These are phyloP conservation scores for Lobophora halterata DNA, from an alignment of 2,888 invertebrate genomes.

Conservation along the genomic window DNA sequence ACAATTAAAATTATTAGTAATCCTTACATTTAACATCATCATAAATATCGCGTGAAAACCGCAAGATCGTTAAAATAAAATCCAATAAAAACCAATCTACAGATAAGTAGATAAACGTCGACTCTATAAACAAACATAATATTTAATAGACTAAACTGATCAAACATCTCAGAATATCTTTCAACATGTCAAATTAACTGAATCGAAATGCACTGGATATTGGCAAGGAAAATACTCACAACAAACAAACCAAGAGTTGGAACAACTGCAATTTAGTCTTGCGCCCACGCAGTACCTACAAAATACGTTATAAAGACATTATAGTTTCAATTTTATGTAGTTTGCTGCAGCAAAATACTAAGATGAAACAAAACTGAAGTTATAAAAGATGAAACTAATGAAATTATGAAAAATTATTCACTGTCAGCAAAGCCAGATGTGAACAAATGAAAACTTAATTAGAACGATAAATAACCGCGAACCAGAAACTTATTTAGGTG, in stretches of 20 bases:
- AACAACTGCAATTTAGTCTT: too few species aligned
- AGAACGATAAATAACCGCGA: too few species aligned
- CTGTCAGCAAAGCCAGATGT: not conserved
- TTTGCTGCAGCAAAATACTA: slow-evolving; percentile 2
- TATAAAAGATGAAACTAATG: slow-evolving; percentile 4
- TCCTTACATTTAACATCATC: too few species aligned
- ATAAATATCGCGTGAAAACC: too few species aligned
- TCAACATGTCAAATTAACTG: not conserved
- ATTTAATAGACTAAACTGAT: not conserved
- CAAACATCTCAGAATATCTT: not conserved
- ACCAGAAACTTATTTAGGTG: too few species aligned
- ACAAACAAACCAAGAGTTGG: slow-evolving; percentile 3
- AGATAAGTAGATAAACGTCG: not conserved
- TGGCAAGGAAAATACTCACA: slow-evolving; percentile 1
- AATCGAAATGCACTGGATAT: slow-evolving; percentile 2
- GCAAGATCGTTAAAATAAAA: too few species aligned
- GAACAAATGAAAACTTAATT: not conserved
- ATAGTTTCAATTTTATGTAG: too few species aligned
- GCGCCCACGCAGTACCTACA: slow-evolving; percentile 7
- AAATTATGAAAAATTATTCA: not conserved
- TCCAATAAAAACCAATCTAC: too few species aligned
- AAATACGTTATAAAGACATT: slow-evolving; percentile 8
- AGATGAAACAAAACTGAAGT: slow-evolving; percentile 3
- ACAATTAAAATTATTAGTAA: too few species aligned
- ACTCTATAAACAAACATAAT: not conserved